A percentile compares a stretch with the other conserved stretches of the same genome.
These are phyloP conservation scores for Dicyrtomina minuta DNA, from an alignment of 2,888 invertebrate genomes.

Conservation along the genomic window DNA sequence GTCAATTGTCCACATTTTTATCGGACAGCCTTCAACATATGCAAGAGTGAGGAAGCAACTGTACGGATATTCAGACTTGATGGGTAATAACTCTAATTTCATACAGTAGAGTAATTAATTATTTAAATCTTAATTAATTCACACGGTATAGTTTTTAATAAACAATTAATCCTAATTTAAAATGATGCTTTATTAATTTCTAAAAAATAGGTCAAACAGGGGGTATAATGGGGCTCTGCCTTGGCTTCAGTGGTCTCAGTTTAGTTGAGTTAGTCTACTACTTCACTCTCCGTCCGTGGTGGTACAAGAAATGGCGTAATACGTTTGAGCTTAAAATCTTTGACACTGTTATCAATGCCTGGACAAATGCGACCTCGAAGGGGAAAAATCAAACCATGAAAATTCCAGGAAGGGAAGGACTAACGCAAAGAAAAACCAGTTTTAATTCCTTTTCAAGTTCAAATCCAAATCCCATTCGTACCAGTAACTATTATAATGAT, in stretches of 20 bases:
- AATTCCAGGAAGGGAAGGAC: neutral
- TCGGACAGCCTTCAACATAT: slow-evolving; percentile 44
- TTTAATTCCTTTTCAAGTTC: neutral
- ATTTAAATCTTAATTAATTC: no score
- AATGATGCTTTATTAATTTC: neutral
- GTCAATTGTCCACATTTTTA: slow-evolving; percentile 49
- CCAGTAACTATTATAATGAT: no score
- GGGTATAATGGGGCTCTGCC: slow-evolving; percentile 41
- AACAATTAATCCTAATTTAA: slow-evolving; percentile 7
- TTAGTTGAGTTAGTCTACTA: slow-evolving; percentile 40
- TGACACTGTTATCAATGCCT: neutral
- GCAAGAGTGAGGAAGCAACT: slow-evolving; percentile 48
- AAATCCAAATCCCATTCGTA: no score
- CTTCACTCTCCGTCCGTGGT: slow-evolving; percentile 36
- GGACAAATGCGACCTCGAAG: neutral
- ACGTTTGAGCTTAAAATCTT: neutral
- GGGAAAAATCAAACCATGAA: neutral
- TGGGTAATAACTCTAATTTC: no score
- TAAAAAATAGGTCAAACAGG: slow-evolving; percentile 26
- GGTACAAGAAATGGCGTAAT: slow-evolving; percentile 17
- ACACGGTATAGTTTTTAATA: no score
- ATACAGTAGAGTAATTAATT: neutral
- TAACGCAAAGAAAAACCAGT: no score
- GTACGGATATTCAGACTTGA: slow-evolving; percentile 45
- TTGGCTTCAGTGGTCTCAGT: slow-evolving; percentile 40